phyloP scores from a whole-genome alignment of 2,113 vertebrate genomes.

The Pao palembangensis region DNA sequence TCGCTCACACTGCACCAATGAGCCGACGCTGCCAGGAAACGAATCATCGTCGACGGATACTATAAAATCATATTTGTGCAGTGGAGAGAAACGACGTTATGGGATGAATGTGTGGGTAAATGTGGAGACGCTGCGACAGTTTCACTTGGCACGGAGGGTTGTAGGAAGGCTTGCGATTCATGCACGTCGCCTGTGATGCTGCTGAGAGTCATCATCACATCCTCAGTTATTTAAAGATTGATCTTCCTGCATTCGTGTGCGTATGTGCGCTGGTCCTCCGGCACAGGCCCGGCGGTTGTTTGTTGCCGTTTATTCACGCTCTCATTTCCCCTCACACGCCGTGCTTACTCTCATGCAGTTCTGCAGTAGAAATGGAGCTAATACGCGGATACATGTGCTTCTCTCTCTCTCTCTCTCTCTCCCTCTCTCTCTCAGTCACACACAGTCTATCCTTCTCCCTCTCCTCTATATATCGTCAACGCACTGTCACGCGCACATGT shows the following conservation, averaged over 20 bases:
- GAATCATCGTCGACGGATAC: constrained; percentile 50
- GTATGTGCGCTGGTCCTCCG: constrained; percentile 17
- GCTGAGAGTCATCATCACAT: constrained; percentile 71
- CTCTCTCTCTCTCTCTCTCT: constrained; percentile 7
- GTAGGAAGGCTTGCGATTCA: constrained; percentile 57
- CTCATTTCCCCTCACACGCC: constrained; percentile 21
- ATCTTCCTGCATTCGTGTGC: constrained; percentile 53
- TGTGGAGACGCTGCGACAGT: constrained; percentile 74
- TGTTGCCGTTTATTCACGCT: constrained; percentile 56
- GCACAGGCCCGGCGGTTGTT: constrained; percentile 60
- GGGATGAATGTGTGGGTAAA: constrained; percentile 51
- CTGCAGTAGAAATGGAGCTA: constrained; percentile 58
- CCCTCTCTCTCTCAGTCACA: constrained; percentile 16
- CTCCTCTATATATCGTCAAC: constrained; percentile 1
- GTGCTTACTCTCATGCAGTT: constrained; percentile 45
- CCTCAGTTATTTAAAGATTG: constrained; percentile 75
- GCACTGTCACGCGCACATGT: constrained; percentile 18
- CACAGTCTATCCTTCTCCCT: background rate
- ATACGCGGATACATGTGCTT: constrained; percentile 60
- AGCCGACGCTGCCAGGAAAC: constrained; percentile 39
- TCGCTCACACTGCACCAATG: constrained; percentile 59
- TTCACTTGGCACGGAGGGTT: constrained; percentile 63
- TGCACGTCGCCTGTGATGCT: constrained; percentile 69
- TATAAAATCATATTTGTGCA: constrained; percentile 54
- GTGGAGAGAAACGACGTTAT: constrained; percentile 24